Evolutionary conservation across 2,797 vertebrate species (phyloP).

Genomic region (Spatula versicolor): DNA sequence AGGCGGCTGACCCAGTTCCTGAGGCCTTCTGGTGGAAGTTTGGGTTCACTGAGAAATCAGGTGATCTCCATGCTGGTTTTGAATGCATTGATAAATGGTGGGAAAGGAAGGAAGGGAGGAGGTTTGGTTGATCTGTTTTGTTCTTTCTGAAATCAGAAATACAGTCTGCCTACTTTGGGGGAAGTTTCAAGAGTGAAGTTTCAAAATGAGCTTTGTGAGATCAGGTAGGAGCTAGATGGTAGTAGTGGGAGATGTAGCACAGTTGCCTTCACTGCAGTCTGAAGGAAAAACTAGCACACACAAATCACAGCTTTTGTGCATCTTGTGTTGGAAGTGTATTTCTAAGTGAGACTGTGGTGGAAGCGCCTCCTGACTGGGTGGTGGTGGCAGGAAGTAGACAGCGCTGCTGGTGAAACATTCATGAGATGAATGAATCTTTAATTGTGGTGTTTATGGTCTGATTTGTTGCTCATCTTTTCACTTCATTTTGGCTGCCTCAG

Average conservation of each 20-base stretch:
- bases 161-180: neutral
- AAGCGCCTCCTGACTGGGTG: neutral
- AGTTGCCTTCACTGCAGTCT: neutral
- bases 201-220: neutral
- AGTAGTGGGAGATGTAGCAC: neutral
- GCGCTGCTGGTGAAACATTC: conserved; percentile 1
- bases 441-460: neutral
- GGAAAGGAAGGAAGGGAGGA: neutral
- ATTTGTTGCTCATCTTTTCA: neutral
- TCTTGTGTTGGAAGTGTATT: neutral
- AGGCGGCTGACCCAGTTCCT: neutral
- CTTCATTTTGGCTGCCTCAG: neutral
- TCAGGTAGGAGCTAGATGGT: neutral
- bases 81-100: neutral
- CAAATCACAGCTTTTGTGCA: neutral
- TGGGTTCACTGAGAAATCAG: neutral
- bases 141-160: neutral
- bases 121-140: neutral
- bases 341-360: neutral
- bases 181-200: neutral
- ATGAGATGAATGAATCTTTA: conserved; percentile 27
- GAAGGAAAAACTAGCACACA: neutral
- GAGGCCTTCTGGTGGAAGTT: neutral
- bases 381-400: neutral
- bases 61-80: neutral